These are phyloP conservation scores for Pseudococcus jackbeardsleyi DNA, from an alignment of 2,888 invertebrate species.

Conservation along the genomic window DNA sequence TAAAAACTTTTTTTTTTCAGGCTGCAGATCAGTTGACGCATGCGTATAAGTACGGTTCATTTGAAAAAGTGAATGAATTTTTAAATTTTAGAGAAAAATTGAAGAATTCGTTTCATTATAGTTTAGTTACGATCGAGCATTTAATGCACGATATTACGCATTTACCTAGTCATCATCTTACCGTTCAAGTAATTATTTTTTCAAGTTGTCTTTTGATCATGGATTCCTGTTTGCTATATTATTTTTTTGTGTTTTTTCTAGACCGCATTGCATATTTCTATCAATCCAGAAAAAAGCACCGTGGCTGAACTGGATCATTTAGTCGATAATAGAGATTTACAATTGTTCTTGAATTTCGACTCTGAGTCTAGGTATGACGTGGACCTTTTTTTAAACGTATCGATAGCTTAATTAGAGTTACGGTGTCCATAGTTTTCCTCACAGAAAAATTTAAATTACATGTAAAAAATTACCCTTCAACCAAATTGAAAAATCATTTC, in stretches of 20 bases:
- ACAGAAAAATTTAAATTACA: too few relatives aligned
- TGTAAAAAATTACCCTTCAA: background rate
- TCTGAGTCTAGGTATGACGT: constrained; percentile 37
- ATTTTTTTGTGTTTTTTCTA: background rate
- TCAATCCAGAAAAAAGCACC: constrained; percentile 52
- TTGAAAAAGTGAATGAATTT: constrained; percentile 92
- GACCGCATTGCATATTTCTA: constrained; percentile 55
- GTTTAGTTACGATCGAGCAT: constrained; percentile 75
- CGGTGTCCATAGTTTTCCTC: too few relatives aligned
- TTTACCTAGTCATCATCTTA: constrained; percentile 59
- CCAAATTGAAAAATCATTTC: background rate
- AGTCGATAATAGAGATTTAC: constrained; percentile 60
- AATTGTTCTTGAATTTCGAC: constrained; percentile 61
- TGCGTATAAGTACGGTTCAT: constrained; percentile 95
- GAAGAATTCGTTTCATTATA: constrained; percentile 85
- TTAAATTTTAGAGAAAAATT: constrained; percentile 85
- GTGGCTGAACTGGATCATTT: constrained; percentile 56
- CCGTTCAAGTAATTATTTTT: constrained; percentile 57
- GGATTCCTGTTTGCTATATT: background rate
- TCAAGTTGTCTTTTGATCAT: background rate
- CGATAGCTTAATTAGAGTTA: too few relatives aligned
- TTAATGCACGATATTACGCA: constrained; percentile 52
- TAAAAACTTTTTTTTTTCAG: constrained; percentile 72
- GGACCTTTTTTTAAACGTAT: background rate
- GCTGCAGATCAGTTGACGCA: constrained; percentile 91